phyloP scores from a whole-genome alignment of 2,113 vertebrate species.

The Petaurus breviceps region DNA sequence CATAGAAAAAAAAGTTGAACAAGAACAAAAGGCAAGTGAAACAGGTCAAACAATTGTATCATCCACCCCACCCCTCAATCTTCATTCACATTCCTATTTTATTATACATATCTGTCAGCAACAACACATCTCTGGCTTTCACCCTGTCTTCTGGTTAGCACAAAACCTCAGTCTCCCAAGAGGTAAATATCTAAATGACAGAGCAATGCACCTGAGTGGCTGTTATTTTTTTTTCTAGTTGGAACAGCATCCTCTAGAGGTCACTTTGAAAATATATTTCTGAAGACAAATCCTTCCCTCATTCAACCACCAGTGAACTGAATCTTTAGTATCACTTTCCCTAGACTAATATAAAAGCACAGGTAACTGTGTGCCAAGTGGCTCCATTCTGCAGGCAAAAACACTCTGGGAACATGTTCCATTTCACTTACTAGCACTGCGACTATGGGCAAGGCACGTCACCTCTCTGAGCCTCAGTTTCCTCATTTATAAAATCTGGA shows the following conservation, averaged over 20 bases:
- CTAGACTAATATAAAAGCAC: background rate
- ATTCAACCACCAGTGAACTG: background rate
- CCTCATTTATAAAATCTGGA: no score
- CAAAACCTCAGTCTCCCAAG: background rate
- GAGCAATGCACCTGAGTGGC: background rate
- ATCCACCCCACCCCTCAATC: background rate
- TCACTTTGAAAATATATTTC: background rate
- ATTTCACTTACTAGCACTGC: background rate
- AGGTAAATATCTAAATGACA: background rate
- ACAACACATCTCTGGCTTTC: background rate
- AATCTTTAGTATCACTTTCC: background rate
- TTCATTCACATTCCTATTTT: background rate
- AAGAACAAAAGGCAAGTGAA: background rate
- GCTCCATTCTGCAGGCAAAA: background rate
- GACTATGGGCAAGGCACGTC: no score
- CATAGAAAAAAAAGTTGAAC: background rate
- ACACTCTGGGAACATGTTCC: background rate
- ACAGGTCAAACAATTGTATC: background rate
- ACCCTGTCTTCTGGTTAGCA: background rate
- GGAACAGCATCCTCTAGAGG: background rate
- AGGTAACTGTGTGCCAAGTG: background rate
- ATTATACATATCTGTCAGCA: background rate
- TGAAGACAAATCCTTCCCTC: background rate
- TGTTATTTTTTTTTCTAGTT: background rate
- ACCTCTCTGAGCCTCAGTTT: no score